Base-by-base conservation (phyloP, 2,888 invertebrate species). In the Oscheius myriophilus region DNA sequence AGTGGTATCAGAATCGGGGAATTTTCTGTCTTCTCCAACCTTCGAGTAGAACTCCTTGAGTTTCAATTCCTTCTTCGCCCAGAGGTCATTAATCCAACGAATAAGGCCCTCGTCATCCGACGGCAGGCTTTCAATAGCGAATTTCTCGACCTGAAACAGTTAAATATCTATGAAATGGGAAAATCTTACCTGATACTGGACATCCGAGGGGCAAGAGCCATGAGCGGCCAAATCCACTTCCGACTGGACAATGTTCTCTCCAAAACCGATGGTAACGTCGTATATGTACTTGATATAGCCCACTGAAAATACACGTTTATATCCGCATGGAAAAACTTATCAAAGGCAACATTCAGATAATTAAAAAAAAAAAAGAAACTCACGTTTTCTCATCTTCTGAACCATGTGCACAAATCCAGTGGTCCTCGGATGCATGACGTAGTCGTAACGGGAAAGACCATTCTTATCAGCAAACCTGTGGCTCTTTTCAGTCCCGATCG, bases 371-470 rank as follows among this genome's bases (percentile, higher is more conserved):
- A 6, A 6, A 33, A 33, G 33, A 9, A 33, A 58, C 70, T 23
- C 85, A 90, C 90, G 87, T 86, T 88, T 83, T 73, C 88, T 86
- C 89, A 90, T 89, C 64, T 87, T 84, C 68, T 89, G 86, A 21
- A 88, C 87, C 59, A 90, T 86, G 81, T 88, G 89, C 12, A 87
- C 84, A 82, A 90, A 90, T 1, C 95, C 95, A 0, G 93, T 93
- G 6, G 93, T 93, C 74, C 93, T 91, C 0, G 95, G 94, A 87
- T 95, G 94, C 2, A 95, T 89, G 0, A 93, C 92, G 84, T 91
- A 91, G 16, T 91, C 89, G 86, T 92, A 93, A 57, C 88, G 87
- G 72, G 88, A 78, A 25, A 93, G 88, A 23, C 75, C 76, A 16
- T 73, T 73, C 66, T 72, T 76, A 33, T 33, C 33, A 33, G 33